These are phyloP conservation scores for Matsumyia berberina DNA, from an alignment of 2,888 invertebrate species.

Conservation along the genomic window DNA sequence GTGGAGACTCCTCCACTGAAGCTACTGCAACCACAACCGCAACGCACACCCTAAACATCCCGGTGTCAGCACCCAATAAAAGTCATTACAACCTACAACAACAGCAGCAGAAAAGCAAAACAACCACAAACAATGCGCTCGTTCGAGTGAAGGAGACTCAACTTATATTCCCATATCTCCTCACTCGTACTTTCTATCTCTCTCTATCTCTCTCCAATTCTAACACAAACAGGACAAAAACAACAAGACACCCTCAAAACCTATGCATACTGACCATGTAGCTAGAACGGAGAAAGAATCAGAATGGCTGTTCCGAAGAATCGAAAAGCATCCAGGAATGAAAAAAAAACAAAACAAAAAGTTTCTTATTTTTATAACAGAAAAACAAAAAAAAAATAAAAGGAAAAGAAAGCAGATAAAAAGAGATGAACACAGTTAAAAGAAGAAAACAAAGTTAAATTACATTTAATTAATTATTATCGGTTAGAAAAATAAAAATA, in stretches of 20 bases:
- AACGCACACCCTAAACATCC: slow-evolving; percentile 71
- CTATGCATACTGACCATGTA: slow-evolving; percentile 61
- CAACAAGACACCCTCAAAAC: slow-evolving; percentile 26
- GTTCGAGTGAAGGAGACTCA: slow-evolving; percentile 43
- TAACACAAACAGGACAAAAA: slow-evolving; percentile 24
- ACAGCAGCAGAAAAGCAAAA: slow-evolving; percentile 77
- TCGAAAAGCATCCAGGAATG: slow-evolving; percentile 71
- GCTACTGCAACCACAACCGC: slow-evolving; percentile 56
- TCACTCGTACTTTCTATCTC: slow-evolving; percentile 37
- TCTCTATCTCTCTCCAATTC: slow-evolving; percentile 35
- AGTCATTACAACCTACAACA: slow-evolving; percentile 78
- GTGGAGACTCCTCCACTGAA: slow-evolving; percentile 42
- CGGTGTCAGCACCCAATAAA: slow-evolving; percentile 75
- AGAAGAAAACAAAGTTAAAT: slow-evolving; percentile 44
- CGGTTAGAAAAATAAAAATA: slow-evolving; percentile 56
- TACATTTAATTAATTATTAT: slow-evolving; percentile 62
- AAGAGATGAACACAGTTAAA: slow-evolving; percentile 40
- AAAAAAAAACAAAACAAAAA: slow-evolving; percentile 55
- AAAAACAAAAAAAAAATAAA: slow-evolving; percentile 27
- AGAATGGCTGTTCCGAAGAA: slow-evolving; percentile 75
- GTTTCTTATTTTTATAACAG: slow-evolving; percentile 75
- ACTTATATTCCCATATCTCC: slow-evolving; percentile 12
- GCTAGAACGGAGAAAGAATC: slow-evolving; percentile 66
- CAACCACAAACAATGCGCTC: slow-evolving; percentile 38
- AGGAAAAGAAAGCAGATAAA: slow-evolving; percentile 22